Evolutionary conservation across 2,113 vertebrate genomes (phyloP).

Genomic region (Chamaea fasciata): DNA sequence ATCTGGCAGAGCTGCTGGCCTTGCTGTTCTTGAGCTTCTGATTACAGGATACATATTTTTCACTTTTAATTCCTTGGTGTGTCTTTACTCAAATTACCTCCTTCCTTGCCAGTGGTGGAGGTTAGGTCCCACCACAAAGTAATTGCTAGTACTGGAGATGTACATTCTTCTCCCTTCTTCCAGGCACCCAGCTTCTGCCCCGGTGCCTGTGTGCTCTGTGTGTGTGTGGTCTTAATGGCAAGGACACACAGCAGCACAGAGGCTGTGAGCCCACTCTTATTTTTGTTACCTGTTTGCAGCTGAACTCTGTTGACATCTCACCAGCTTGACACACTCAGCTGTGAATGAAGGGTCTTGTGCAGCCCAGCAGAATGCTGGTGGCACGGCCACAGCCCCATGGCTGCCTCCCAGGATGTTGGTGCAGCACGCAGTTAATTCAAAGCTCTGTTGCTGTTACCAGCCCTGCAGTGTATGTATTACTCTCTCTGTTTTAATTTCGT

Average conservation of each 20-base stretch:
- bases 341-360: not conserved
- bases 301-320: not conserved
- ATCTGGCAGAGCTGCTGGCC: not conserved
- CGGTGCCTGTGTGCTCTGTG: not conserved
- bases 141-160: not conserved
- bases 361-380: not conserved
- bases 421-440: not conserved
- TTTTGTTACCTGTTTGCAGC: not conserved
- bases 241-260: not conserved
- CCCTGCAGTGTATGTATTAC: accelerated
- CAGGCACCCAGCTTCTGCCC: not conserved
- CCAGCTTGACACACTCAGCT: not conserved
- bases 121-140: constrained; percentile 26
- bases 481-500: not conserved
- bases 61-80: constrained; percentile 30
- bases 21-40: constrained; percentile 3
- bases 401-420: not conserved
- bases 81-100: constrained; percentile 39
- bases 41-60: not conserved
- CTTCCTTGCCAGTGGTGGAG: constrained; percentile 17
- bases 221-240: not conserved
- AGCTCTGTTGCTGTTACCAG: not conserved
- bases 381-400: not conserved
- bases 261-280: not conserved
- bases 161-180: not conserved